Percentiles rank a stretch among this genome's conserved stretches.
Conservation (phyloP, 2,113 vertebrate species). For the Hipposideros armiger region DNA sequence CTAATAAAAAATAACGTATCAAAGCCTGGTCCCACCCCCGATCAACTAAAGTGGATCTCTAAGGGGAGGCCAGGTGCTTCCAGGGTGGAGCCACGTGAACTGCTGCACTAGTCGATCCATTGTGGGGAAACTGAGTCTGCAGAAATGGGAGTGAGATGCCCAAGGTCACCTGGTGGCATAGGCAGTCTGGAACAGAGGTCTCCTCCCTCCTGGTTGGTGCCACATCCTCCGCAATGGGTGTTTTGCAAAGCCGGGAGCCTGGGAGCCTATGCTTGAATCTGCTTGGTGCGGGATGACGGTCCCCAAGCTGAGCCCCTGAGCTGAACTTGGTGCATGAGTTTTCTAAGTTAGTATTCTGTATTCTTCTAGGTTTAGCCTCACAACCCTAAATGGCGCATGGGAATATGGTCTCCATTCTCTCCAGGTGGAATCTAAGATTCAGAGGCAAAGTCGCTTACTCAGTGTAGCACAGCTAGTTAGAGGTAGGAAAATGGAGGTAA, state of each 20-base stretch:
- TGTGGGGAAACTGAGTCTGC: background rate
- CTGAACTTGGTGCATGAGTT: accelerated
- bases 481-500: accelerated
- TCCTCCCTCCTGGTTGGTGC: background rate
- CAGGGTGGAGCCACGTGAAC: accelerated
- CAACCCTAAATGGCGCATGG: accelerated
- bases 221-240: background rate
- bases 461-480: background rate
- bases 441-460: background rate
- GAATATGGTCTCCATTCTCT: background rate
- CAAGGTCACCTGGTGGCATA: accelerated
- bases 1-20: background rate
- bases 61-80: background rate
- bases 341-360: background rate
- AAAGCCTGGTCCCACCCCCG: background rate
- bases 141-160: accelerated
- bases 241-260: background rate
- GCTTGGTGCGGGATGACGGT: accelerated
- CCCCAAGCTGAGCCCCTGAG: background rate
- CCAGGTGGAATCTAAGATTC: background rate
- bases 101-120: accelerated
- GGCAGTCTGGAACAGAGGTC: accelerated
- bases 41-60: accelerated
- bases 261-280: accelerated
- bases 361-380: background rate